Evolutionary conservation across 2,888 invertebrate species (phyloP).

Genomic region (Stenichneumon culpator): DNA sequence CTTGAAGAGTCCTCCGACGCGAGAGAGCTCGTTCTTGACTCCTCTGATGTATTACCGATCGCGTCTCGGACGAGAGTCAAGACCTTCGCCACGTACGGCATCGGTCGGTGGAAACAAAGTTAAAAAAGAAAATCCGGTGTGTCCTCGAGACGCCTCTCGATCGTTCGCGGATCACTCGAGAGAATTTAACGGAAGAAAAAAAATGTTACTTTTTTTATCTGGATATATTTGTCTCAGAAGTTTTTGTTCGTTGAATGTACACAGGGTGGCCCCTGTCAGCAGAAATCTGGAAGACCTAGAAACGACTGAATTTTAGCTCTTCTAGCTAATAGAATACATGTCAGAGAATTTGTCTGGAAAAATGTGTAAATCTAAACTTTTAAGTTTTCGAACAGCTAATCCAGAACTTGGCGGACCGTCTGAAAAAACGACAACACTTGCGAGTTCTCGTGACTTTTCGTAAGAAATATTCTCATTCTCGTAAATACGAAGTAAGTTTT

Average conservation of each 20-base stretch:
- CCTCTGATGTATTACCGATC: constrained; percentile 63
- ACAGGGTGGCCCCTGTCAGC: background rate
- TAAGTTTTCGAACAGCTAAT: too few species aligned
- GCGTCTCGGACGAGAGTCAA: constrained; percentile 59
- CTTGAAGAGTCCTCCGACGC: constrained; percentile 72
- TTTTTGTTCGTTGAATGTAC: constrained; percentile 9
- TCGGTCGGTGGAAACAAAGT: constrained; percentile 41
- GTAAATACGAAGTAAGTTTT: too few species aligned
- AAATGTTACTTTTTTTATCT: background rate
- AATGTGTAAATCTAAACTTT: too few species aligned
- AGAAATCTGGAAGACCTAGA: background rate
- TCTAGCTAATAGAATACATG: too few species aligned
- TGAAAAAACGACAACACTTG: too few species aligned
- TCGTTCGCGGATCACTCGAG: constrained; percentile 57
- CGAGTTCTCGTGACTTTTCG: too few species aligned
- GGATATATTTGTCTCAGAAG: constrained; percentile 44
- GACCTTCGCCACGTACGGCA: constrained; percentile 65
- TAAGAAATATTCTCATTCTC: too few species aligned
- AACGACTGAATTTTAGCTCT: too few species aligned
- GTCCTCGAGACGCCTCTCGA: constrained; percentile 70
- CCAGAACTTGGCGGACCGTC: too few species aligned
- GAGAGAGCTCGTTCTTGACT: constrained; percentile 37
- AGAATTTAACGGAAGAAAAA: constrained; percentile 26
- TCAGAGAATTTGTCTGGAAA: too few species aligned
- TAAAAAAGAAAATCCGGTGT: constrained; percentile 49